These are phyloP conservation scores for Apis cerana DNA, from an alignment of 1,140 invertebrate genomes.

Conservation along the genomic window DNA sequence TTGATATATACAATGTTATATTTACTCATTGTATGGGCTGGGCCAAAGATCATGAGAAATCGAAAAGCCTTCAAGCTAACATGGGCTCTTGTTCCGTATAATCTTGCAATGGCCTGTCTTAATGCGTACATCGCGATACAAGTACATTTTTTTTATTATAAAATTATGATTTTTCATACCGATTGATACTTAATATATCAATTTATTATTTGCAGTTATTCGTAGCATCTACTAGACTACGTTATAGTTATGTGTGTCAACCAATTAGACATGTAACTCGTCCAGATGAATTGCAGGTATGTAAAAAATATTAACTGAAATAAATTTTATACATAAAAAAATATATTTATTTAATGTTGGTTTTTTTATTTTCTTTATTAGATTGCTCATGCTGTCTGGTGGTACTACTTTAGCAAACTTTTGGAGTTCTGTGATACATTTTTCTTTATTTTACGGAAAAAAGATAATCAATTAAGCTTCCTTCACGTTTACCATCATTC, in stretches of 20 bases:
- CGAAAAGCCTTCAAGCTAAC: constrained; percentile 90
- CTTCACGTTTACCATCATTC: constrained; percentile 96
- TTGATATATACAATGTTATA: constrained; percentile 89
- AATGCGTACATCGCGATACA: constrained; percentile 93
- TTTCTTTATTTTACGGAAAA: constrained; percentile 95
- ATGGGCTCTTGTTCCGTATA: constrained; percentile 91
- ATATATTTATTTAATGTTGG: neutral
- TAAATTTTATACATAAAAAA: neutral
- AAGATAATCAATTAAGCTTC: constrained; percentile 93
- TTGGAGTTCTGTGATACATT: constrained; percentile 96
- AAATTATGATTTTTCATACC: no score
- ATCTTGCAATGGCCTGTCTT: constrained; percentile 90
- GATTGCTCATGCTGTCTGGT: constrained; percentile 97
- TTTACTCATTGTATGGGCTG: constrained; percentile 89
- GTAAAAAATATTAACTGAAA: constrained; percentile 33
- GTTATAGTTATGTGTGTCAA: constrained; percentile 95
- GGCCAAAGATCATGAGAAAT: constrained; percentile 92
- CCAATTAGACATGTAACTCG: constrained; percentile 91
- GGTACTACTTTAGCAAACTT: constrained; percentile 97
- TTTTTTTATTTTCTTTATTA: constrained; percentile 73
- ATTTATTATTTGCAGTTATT: constrained; percentile 83
- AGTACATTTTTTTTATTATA: constrained; percentile 76
- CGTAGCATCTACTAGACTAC: constrained; percentile 87
- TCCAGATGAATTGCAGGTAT: constrained; percentile 92
- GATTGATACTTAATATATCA: neutral